Base-by-base conservation (phyloP, 2,888 invertebrate species). In the Rapana venosa region DNA sequence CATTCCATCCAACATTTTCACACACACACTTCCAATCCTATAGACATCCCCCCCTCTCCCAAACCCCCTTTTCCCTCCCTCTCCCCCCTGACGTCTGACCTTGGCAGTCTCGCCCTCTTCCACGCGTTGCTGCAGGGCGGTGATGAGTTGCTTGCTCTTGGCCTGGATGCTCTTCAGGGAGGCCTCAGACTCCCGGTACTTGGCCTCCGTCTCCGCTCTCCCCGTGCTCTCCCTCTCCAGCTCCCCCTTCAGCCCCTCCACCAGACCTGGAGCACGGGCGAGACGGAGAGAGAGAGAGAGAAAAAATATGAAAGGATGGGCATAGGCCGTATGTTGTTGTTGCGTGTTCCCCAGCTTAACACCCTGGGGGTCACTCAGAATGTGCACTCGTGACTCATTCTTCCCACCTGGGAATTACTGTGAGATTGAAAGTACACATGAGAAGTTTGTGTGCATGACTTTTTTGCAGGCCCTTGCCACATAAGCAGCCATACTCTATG, bases 71-170 rank as follows among this genome's bases (percentile, higher is more conserved):
- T 32, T 30, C 58, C 77, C 77, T 1, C 30, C 79, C 35, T 47
- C 58, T 30, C 30, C 58, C 84, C 84, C 36, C 56, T 0, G 17
- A 81, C 17, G 17, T 35, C 13, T 90, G 91, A 96, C 96, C 95
- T 96, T 96, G 74, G 94, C 94, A 70, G 94, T 94, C 5, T 94
- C 94, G 87, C 96, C 94, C 90, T 96, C 96, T 87, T 96, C 96
- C 66, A 96, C 92, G 90, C 96, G 95, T 85, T 94, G 94, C 91
- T 96, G 96, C 86, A 96, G 93, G 17, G 94, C 94, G 87, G 91
- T 92, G 90, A 95, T 95, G 90, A 94, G 94, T 93, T 95, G 96
- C 93, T 94, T 96, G 88, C 93, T 94, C 92, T 94, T 95, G 81
- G 94, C 95, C 92, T 95, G 95, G 77, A 94, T 94, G 89, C 92